Conservation (phyloP, 2,888 invertebrate species). For the Brachyptera risi region DNA sequence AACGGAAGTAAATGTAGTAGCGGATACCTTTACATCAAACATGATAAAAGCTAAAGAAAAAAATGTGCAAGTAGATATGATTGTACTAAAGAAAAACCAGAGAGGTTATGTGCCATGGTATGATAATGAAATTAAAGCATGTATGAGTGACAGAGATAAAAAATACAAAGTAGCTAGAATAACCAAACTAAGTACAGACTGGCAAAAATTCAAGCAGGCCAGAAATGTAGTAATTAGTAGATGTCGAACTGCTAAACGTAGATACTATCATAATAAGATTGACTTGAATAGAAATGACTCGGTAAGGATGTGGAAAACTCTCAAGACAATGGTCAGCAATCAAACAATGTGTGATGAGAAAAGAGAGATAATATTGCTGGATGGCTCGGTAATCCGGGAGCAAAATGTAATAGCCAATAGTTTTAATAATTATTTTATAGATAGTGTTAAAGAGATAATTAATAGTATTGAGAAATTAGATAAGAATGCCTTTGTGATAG, state of each 20-base stretch:
- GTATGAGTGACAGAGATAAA: not conserved
- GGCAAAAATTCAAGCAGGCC: not conserved
- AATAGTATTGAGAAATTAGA: not conserved
- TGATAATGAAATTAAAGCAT: not conserved
- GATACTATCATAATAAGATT: conserved; percentile 14
- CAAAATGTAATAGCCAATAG: not conserved
- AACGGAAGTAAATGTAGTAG: not conserved
- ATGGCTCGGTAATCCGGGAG: not conserved
- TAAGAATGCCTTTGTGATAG: not conserved
- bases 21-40: not conserved
- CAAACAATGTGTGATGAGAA: not conserved
- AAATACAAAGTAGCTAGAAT: not conserved
- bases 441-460: not conserved
- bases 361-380: not conserved
- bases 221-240: not conserved
- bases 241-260: too few relatives aligned
- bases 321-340: not conserved
- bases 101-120: not conserved
- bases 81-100: not conserved
- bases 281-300: not conserved
- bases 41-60: not conserved
- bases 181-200: not conserved
- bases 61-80: not conserved
- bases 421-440: conserved; percentile 2
- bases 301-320: not conserved